Evolutionary conservation across 2,797 vertebrate genomes (phyloP).

Genomic region (Parambassis ranga): DNA sequence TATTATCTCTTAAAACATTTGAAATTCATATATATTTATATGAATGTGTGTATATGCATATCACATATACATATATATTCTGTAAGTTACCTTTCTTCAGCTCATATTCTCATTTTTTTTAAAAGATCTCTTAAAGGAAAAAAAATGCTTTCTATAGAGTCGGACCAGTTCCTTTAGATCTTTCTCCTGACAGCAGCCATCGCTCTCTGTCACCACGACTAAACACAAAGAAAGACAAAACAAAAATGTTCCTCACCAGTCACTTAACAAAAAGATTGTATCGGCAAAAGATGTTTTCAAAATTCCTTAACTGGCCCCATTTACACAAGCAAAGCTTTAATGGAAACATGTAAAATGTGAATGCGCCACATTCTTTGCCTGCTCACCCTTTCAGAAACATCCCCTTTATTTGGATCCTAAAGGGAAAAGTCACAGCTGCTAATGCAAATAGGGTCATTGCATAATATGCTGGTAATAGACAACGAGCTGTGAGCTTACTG

Average conservation of each 20-base stretch:
- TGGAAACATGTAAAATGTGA: constrained; percentile 5
- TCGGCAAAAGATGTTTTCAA: constrained; percentile 12
- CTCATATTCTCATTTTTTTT: constrained; percentile 72
- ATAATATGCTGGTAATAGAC: constrained; percentile 60
- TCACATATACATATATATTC: constrained; percentile 82
- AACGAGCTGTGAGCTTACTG: constrained; percentile 30
- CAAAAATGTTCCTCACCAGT: background rate
- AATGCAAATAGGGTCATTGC: constrained; percentile 46
- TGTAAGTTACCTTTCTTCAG: constrained; percentile 79
- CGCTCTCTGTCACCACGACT: background rate
- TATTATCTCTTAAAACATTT: constrained; percentile 86
- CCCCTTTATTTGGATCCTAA: background rate
- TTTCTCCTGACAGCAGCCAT: constrained; percentile 11
- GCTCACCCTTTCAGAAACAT: background rate
- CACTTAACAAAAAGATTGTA: background rate
- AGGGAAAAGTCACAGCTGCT: constrained; percentile 29
- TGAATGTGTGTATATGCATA: constrained; percentile 79
- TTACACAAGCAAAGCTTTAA: constrained; percentile 20
- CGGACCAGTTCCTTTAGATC: constrained; percentile 48
- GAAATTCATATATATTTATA: constrained; percentile 82
- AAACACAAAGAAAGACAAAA: constrained; percentile 33
- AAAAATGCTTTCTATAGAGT: constrained; percentile 79
- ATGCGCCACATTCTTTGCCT: constrained; percentile 14
- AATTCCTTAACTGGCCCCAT: constrained; percentile 14
- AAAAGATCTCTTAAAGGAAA: constrained; percentile 78